These are phyloP conservation scores for Illadopsis cleaveri DNA, from an alignment of 2,113 vertebrate species.

Conservation along the genomic window DNA sequence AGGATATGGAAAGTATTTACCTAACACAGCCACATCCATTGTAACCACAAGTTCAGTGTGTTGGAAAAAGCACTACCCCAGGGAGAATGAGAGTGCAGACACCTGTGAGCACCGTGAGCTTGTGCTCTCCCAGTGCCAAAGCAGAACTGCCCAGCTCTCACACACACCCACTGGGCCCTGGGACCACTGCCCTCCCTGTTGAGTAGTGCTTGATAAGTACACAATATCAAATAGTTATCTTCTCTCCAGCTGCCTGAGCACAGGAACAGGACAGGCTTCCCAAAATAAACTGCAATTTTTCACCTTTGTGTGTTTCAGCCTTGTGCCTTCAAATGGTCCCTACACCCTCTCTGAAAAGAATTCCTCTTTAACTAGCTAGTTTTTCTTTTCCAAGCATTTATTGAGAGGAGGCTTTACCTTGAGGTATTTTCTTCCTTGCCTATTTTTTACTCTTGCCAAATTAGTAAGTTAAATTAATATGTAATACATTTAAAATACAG, in stretches of 20 bases:
- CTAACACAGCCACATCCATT: neutral
- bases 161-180: rapidly evolving
- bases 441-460: neutral
- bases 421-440: neutral
- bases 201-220: neutral
- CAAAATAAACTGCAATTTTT: neutral
- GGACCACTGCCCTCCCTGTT: too few relatives aligned
- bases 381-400: neutral
- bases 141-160: neutral
- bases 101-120: rapidly evolving
- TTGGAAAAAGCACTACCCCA: neutral
- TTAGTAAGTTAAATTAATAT: neutral
- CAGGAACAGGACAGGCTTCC: neutral
- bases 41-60: neutral
- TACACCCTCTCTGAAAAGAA: neutral
- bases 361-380: neutral
- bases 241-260: neutral
- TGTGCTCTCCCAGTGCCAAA: neutral
- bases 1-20: neutral
- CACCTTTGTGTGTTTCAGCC: neutral
- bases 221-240: neutral
- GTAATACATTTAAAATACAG: neutral
- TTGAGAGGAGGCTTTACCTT: neutral
- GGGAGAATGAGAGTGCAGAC: neutral
- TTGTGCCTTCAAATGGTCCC: neutral